These are phyloP conservation scores for Napeogenes sylphis DNA, from an alignment of 2,888 invertebrate species.

Conservation along the genomic window DNA sequence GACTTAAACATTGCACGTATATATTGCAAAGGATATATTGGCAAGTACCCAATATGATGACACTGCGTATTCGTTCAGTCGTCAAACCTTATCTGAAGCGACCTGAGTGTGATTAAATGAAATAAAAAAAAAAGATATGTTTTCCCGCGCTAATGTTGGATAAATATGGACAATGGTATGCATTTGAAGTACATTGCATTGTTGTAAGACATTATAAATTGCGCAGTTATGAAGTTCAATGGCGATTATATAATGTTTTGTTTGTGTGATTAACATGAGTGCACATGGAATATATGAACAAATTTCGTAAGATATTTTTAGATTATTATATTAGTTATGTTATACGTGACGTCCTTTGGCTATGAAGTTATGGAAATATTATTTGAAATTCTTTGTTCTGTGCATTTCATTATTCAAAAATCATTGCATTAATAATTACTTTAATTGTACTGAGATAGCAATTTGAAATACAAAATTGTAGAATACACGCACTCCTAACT, in stretches of 20 bases:
- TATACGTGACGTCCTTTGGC: neutral
- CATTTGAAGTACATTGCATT: constrained; percentile 38
- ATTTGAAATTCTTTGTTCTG: too few relatives aligned
- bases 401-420: too few relatives aligned
- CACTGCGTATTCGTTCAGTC: constrained; percentile 49
- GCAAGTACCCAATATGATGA: constrained; percentile 54
- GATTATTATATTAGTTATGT: neutral
- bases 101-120: constrained; percentile 42
- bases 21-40: constrained; percentile 38
- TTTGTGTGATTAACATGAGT: constrained; percentile 31
- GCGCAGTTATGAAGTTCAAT: constrained; percentile 54
- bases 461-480: too few relatives aligned
- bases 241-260: constrained; percentile 60
- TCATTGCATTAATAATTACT: too few relatives aligned
- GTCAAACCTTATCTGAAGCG: constrained; percentile 44
- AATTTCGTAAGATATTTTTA: constrained; percentile 4
- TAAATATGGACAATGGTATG: constrained; percentile 63
- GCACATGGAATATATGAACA: constrained; percentile 3
- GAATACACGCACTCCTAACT: too few relatives aligned
- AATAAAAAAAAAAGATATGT: constrained; percentile 46
- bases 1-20: constrained; percentile 7
- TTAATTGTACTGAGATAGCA: too few relatives aligned
- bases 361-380: too few relatives aligned
- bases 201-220: constrained; percentile 39
- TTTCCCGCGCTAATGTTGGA: constrained; percentile 56